A percentile compares a stretch with the other conserved stretches of the same genome.
phyloP scores from a whole-genome alignment of 2,888 invertebrate genomes.

The Caenorhabditis wallacei region DNA sequence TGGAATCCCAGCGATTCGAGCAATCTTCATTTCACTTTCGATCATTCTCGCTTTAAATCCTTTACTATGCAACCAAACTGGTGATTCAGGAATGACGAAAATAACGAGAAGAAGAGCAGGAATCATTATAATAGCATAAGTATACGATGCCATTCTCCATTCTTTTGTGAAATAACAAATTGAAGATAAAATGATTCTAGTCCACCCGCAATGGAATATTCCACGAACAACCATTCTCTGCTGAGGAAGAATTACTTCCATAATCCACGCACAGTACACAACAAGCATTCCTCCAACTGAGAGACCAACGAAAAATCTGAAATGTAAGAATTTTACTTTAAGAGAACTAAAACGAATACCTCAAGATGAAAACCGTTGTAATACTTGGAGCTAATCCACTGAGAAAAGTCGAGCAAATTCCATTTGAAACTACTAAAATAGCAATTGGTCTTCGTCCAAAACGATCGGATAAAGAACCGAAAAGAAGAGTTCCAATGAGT shows the following conservation, averaged over 20 bases:
- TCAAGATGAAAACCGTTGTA: neutral
- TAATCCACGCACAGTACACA: slow-evolving; percentile 78
- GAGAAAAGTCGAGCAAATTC: neutral
- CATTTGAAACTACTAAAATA: slow-evolving; percentile 55
- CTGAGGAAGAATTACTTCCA: slow-evolving; percentile 77
- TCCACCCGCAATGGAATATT: slow-evolving; percentile 79
- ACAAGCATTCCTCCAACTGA: slow-evolving; percentile 76
- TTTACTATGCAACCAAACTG: slow-evolving; percentile 79
- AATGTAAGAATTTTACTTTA: neutral
- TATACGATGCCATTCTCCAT: slow-evolving; percentile 76
- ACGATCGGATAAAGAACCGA: slow-evolving; percentile 69
- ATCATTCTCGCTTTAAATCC: slow-evolving; percentile 66
- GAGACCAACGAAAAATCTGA: slow-evolving; percentile 73
- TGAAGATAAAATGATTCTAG: slow-evolving; percentile 72
- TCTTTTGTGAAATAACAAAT: slow-evolving; percentile 72
- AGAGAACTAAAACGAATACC: neutral
- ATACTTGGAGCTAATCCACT: neutral
- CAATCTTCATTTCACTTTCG: slow-evolving; percentile 72
- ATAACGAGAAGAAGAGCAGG: slow-evolving; percentile 76
- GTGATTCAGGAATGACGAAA: slow-evolving; percentile 80
- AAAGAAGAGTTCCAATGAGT: slow-evolving; percentile 72
- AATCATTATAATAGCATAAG: slow-evolving; percentile 65
- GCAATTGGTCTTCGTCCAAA: slow-evolving; percentile 68
- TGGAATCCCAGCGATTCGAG: slow-evolving; percentile 72
- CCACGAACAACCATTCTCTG: slow-evolving; percentile 80